A percentile compares a stretch with the other conserved stretches of the same genome.
Conservation (phyloP, 2,797 vertebrate species). For the Spinus pinus region DNA sequence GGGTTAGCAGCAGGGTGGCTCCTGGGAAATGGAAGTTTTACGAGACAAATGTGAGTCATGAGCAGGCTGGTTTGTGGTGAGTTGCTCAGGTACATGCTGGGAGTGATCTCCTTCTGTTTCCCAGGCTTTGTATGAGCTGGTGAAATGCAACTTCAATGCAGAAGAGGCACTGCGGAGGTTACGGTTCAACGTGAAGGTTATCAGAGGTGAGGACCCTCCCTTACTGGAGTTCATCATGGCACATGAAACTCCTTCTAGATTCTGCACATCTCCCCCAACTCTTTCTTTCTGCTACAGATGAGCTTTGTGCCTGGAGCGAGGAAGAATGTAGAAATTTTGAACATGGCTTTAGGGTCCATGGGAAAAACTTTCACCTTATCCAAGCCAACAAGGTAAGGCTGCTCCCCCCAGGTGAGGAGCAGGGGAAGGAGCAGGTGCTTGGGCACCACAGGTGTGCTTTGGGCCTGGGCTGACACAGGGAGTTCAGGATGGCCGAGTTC, state of each 20-base stretch:
- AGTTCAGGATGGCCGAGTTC: conserved; percentile 38
- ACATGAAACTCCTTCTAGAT: fast-evolving
- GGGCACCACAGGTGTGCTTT: background rate
- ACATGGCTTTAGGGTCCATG: conserved; percentile 92
- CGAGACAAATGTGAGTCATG: fast-evolving
- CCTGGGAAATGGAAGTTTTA: background rate
- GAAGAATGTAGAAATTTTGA: conserved; percentile 94
- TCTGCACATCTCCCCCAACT: background rate
- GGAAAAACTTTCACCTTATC: conserved; percentile 97
- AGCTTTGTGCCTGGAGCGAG: conserved; percentile 92
- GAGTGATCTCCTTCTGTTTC: background rate
- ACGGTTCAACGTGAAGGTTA: conserved; percentile 92
- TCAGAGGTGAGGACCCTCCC: conserved; percentile 81
- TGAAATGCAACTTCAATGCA: conserved; percentile 92
- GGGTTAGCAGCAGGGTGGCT: background rate
- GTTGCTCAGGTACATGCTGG: background rate
- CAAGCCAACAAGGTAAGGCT: conserved; percentile 91
- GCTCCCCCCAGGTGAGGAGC: background rate
- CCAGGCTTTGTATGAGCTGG: conserved; percentile 92
- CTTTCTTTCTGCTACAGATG: conserved; percentile 72
- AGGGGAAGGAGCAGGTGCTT: background rate
- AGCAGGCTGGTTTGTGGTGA: background rate
- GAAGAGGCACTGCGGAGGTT: conserved; percentile 91
- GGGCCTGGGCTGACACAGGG: conserved; percentile 18
- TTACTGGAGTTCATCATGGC: background rate